Evolutionary conservation across 2,113 vertebrate genomes (phyloP).

Genomic region (Carollia perspicillata): DNA sequence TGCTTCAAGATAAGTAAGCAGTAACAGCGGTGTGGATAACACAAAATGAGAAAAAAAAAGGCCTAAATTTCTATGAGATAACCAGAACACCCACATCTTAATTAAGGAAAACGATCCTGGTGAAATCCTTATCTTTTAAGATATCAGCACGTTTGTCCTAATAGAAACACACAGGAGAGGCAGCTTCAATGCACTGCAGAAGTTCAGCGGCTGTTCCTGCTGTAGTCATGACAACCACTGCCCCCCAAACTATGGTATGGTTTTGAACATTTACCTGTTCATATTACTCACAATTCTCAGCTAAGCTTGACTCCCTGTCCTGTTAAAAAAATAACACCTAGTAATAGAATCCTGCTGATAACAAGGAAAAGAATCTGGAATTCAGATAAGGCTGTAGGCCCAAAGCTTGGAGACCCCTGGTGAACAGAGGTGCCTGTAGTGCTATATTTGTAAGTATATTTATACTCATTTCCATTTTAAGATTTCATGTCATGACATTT

Average conservation of each 20-base stretch:
- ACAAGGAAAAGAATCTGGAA: neutral
- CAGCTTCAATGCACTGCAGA: neutral
- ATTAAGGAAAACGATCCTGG: neutral
- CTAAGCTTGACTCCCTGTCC: neutral
- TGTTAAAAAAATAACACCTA: neutral
- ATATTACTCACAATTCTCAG: neutral
- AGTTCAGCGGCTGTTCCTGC: neutral
- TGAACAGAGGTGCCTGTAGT: neutral
- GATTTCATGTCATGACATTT: neutral
- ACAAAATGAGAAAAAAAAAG: neutral
- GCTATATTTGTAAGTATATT: neutral
- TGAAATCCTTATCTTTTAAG: constrained; percentile 6
- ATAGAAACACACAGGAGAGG: neutral
- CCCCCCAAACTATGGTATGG: neutral
- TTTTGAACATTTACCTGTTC: constrained; percentile 30
- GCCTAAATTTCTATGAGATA: neutral
- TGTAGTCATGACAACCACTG: constrained; percentile 47
- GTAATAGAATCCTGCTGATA: neutral
- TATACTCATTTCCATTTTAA: neutral
- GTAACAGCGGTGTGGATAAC: neutral
- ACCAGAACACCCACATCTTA: neutral
- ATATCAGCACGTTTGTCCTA: neutral
- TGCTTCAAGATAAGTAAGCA: neutral
- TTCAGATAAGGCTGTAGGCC: neutral
- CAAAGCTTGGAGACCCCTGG: neutral